Conservation (phyloP, 2,888 invertebrate species). For the Papilio demoleus region DNA sequence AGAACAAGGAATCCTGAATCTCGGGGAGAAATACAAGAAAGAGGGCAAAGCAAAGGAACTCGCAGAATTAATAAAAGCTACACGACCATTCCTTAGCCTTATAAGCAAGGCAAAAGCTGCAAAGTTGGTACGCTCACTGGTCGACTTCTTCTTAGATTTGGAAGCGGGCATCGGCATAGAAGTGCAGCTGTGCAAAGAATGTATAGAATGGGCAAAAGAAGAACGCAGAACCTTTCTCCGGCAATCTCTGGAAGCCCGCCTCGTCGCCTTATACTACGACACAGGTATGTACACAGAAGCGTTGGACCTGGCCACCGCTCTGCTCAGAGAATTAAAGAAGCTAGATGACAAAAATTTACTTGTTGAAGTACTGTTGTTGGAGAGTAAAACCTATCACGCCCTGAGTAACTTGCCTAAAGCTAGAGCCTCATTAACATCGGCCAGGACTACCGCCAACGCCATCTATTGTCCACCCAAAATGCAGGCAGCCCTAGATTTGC, state of each 20-base stretch:
- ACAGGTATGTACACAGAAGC: slow-evolving; percentile 95
- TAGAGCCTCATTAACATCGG: slow-evolving; percentile 97
- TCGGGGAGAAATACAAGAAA: slow-evolving; percentile 96
- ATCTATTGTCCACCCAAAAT: slow-evolving; percentile 99
- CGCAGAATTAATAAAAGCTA: slow-evolving; percentile 96
- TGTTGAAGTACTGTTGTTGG: slow-evolving; percentile 98
- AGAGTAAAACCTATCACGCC: slow-evolving; percentile 99
- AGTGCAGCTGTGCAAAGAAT: slow-evolving; percentile 96
- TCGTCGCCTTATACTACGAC: slow-evolving; percentile 97
- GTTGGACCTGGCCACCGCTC: slow-evolving; percentile 90
- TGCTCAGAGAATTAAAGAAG: slow-evolving; percentile 98
- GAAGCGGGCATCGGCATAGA: slow-evolving; percentile 98
- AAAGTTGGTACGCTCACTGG: slow-evolving; percentile 97
- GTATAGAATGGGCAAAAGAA: slow-evolving; percentile 99
- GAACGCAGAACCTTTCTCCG: slow-evolving; percentile 98
- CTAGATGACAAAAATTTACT: slow-evolving; percentile 99
- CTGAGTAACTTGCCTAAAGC: slow-evolving; percentile 98
- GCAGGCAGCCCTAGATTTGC: slow-evolving; percentile 98
- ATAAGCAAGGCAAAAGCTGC: slow-evolving; percentile 99
- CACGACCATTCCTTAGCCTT: slow-evolving; percentile 96
- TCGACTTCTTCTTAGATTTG: slow-evolving; percentile 98
- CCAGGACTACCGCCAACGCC: slow-evolving; percentile 99
- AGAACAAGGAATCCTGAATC: slow-evolving; percentile 96
- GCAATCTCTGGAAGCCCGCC: slow-evolving; percentile 96
- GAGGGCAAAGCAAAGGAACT: slow-evolving; percentile 96